Conservation (phyloP, 2,888 invertebrate species). For the Chromoteleia sp. region DNA sequence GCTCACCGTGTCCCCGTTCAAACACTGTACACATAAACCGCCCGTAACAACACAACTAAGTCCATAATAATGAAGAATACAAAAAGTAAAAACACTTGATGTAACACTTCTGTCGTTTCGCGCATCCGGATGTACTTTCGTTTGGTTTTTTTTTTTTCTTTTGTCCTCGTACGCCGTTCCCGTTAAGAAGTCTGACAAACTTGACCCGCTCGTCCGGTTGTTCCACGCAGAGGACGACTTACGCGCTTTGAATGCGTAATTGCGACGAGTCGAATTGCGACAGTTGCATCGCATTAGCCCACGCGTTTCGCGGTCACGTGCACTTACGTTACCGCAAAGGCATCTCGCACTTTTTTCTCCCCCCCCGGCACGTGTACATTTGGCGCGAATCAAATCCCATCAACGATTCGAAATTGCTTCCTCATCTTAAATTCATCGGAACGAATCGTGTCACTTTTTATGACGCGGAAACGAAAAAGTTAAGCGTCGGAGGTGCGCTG, state of each 20-base stretch:
- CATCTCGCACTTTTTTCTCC: slow-evolving; percentile 38
- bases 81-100: too few relatives aligned
- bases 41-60: too few relatives aligned
- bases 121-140: slow-evolving; percentile 24
- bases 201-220: slow-evolving; percentile 42
- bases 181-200: slow-evolving; percentile 43
- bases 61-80: too few relatives aligned
- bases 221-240: slow-evolving; percentile 50
- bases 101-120: slow-evolving; percentile 20
- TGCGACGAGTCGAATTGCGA: slow-evolving; percentile 63
- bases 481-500: not conserved
- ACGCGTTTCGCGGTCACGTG: slow-evolving; percentile 52
- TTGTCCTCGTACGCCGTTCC: not conserved
- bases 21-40: too few relatives aligned
- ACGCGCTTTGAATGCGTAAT: slow-evolving; percentile 65
- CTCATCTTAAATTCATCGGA: not conserved
- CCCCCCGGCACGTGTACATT: slow-evolving; percentile 26
- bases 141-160: slow-evolving; percentile 37
- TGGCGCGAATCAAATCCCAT: slow-evolving; percentile 21
- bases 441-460: not conserved
- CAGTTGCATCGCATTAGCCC: slow-evolving; percentile 69
- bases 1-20: too few relatives aligned
- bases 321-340: slow-evolving; percentile 63
- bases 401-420: not conserved
- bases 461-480: slow-evolving; percentile 1